These are phyloP conservation scores for Papilio polyxenes DNA, from an alignment of 1,140 invertebrate genomes.

Conservation along the genomic window DNA sequence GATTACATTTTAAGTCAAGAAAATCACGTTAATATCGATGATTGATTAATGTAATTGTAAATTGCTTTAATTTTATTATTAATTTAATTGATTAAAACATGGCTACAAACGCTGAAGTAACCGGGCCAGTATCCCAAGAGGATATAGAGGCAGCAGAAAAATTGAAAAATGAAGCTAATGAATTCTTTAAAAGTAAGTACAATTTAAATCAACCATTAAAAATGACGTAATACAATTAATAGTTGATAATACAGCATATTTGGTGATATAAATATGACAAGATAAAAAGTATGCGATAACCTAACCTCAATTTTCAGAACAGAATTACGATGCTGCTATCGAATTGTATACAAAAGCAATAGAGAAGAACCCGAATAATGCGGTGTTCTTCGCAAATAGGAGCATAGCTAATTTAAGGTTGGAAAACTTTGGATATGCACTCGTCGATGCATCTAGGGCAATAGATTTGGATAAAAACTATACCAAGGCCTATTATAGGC, in stretches of 20 bases:
- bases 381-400: slow-evolving; percentile 95
- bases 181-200: slow-evolving; percentile 77
- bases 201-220: slow-evolving; percentile 31
- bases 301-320: slow-evolving; percentile 85
- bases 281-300: slow-evolving; percentile 48
- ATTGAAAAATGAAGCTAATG: slow-evolving; percentile 77
- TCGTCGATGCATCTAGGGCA: slow-evolving; percentile 94
- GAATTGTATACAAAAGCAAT: slow-evolving; percentile 96
- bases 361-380: slow-evolving; percentile 89
- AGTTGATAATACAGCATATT: background rate
- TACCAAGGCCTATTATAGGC: slow-evolving; percentile 96
- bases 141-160: slow-evolving; percentile 71
- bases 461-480: slow-evolving; percentile 95
- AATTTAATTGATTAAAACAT: slow-evolving; percentile 52
- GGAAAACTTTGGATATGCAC: slow-evolving; percentile 96
- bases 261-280: slow-evolving; percentile 43
- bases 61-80: slow-evolving; percentile 55
- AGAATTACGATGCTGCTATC: slow-evolving; percentile 94
- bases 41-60: slow-evolving; percentile 52
- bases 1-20: slow-evolving; percentile 60
- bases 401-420: slow-evolving; percentile 96
- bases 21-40: slow-evolving; percentile 65
- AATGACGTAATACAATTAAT: background rate
- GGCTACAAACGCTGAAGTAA: slow-evolving; percentile 68
- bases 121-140: slow-evolving; percentile 64